Evolutionary conservation across 23 tunicate genomes (phyloP).

Genomic region (Ascidia mentula): DNA sequence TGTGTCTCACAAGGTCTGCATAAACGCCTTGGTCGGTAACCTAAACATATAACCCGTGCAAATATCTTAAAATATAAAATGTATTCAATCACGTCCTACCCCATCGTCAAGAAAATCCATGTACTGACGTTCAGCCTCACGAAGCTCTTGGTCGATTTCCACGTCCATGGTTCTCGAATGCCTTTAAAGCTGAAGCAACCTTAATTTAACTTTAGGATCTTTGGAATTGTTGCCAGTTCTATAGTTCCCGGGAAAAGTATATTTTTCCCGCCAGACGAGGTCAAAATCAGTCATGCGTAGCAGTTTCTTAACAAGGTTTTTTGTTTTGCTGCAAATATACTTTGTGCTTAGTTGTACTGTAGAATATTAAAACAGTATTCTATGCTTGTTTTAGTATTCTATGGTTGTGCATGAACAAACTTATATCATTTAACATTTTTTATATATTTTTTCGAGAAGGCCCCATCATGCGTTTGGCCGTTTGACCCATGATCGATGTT

Average conservation of each 20-base stretch:
- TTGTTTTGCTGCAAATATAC: no score
- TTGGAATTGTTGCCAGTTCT: no score
- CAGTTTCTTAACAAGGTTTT: neutral
- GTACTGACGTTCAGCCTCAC: constrained; percentile 95
- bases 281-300: neutral
- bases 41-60: constrained; percentile 17
- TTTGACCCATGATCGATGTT: no score
- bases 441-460: no score
- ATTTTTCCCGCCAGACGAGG: neutral
- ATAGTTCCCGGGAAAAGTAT: neutral
- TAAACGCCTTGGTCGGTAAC: constrained; percentile 86
- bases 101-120: constrained; percentile 96
- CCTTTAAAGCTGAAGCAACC: no score
- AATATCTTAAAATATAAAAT: neutral
- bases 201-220: no score
- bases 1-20: constrained; percentile 77
- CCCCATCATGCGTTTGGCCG: no score
- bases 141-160: constrained; percentile 72
- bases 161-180: constrained; percentile 50
- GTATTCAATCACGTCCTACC: constrained; percentile 23
- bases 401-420: neutral
- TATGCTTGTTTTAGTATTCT: neutral
- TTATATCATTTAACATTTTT: no score
- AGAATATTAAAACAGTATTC: neutral
- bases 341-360: no score